Evolutionary conservation across 2,797 vertebrate species (phyloP).

Genomic region (Rhincodon typus): DNA sequence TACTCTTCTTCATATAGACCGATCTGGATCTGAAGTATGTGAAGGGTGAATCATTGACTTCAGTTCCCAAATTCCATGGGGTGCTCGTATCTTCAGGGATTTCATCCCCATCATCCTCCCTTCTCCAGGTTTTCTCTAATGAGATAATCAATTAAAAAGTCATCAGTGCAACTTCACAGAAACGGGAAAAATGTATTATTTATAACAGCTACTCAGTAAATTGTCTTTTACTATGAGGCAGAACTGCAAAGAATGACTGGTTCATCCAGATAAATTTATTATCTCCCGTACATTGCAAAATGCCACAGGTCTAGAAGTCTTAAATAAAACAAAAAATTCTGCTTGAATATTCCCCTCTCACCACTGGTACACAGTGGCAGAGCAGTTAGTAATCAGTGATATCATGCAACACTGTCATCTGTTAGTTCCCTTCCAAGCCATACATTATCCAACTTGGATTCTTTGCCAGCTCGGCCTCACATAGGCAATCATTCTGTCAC

Average conservation of each 20-base stretch:
- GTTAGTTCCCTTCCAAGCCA: no score
- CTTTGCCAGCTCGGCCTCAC: no score
- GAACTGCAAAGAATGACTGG: not conserved
- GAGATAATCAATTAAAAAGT: not conserved
- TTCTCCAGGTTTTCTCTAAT: slow-evolving; percentile 70
- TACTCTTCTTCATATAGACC: slow-evolving; percentile 79
- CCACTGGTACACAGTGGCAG: no score
- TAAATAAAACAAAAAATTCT: not conserved
- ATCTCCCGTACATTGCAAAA: not conserved
- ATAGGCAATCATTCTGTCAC: no score
- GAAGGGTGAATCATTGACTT: slow-evolving; percentile 63
- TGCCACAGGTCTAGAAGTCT: not conserved
- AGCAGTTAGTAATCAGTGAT: no score
- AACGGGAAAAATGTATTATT: not conserved
- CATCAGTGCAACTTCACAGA: not conserved
- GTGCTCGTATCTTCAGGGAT: slow-evolving; percentile 40
- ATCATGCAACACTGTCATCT: no score
- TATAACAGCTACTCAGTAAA: not conserved
- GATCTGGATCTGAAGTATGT: slow-evolving; percentile 65
- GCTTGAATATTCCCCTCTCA: no score
- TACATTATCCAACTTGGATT: no score
- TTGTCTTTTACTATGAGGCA: not conserved
- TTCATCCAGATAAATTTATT: not conserved
- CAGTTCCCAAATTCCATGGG: slow-evolving; percentile 55
- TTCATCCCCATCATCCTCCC: slow-evolving; percentile 64